Base-by-base conservation (phyloP, 1,140 invertebrate genomes). In the Sitobion miscanthi region DNA sequence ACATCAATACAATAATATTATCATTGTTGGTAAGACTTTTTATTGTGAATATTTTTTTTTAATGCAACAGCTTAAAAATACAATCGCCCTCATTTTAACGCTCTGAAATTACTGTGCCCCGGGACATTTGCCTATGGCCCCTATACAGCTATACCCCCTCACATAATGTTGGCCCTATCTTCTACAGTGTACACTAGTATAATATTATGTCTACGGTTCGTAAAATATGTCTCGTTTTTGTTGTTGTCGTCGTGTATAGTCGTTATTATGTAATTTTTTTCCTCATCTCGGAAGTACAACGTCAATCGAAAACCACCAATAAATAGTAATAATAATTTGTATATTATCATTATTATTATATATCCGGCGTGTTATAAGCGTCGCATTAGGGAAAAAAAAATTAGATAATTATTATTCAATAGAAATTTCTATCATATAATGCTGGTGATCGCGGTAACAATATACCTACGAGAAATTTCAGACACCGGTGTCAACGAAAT, bases 391-490 rank as follows among this genome's bases (percentile, higher is more conserved):
- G 5, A 77, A 30, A 77, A 69, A 69, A 77, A 77, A 77, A 77
- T n/a, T 77, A n/a, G 30, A 77, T 77, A 77, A 77, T 77, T 77
- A 69, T 69, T 69, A 77, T 54, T 54, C n/a, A 45, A 88, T 88
- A 88, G 87, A 88, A 88, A 88, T 54, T 88, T 52, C 49, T 2
- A 21, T 54, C 87, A 54, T 88, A 88, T 88, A 88, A 88, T 38
- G 47, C 47, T 25, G 30, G 30, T 49, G 47, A n/a, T 30, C 86
- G 1, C 11, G 23, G 3, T 38, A 87, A 87, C 86, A 87, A 87
- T 87, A 77, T 77, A 77, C 14, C 30, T 17, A 87, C n/a, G 49
- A 88, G 49, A 88, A 88, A 88, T 52, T 52, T 88, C 21, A 88
- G 8, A 88, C n/a, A 35, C 30, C 30, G 42, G 38, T 45, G 42